Evolutionary conservation across 2,113 vertebrate genomes (phyloP), one percentile per base, ranked within the genome.

Genomic region (Bubalus kerabau): DNA sequence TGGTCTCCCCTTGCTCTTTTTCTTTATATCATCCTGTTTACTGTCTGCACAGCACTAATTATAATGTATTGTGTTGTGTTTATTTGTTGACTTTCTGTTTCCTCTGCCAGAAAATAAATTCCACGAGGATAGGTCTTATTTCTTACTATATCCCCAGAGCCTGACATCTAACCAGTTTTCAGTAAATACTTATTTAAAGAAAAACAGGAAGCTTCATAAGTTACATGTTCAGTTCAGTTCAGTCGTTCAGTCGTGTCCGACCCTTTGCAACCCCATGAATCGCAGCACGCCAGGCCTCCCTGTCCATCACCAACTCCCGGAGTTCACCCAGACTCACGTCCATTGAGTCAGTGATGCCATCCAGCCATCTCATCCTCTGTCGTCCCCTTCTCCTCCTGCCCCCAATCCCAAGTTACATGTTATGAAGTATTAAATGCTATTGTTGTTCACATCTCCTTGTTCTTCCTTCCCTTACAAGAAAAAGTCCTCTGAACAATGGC

Each of bases 181-280:
- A 92, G 76, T 21, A 95, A 91, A 91, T 56, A 90, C 9, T 48
- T 81, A 92, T 48, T 92, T 93, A 92, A 81, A 84, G 24, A 84
- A 93, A 82, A 97, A 40, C 30, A 64, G 74, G 57, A 89, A 96
- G 62, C 6, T 78, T 92, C 40, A 87, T 81, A 89, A 97, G 92
- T 74, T 59, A 62, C 28, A 94, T 23, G 5, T 83, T 9, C 48
- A 48, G 48, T 48, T 48, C 48, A 48, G 48, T 48, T 48, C 48
- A 48, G 48, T 48, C 48, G 48, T 10, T 48, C 48, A 48, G 48
- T 46, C 43, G 43, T 46, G 43, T 46, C 43, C 43, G 6, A 46
- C 43, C 7, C 43, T 46, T 46, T 46, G 43, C 43, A 46, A 46
- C 43, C 43, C 43, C 7, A 46, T 46, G 43, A 46, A 46, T 46